These are phyloP conservation scores for Sebastes wilsoni DNA, from an alignment of 2,797 vertebrate species.

Conservation along the genomic window DNA sequence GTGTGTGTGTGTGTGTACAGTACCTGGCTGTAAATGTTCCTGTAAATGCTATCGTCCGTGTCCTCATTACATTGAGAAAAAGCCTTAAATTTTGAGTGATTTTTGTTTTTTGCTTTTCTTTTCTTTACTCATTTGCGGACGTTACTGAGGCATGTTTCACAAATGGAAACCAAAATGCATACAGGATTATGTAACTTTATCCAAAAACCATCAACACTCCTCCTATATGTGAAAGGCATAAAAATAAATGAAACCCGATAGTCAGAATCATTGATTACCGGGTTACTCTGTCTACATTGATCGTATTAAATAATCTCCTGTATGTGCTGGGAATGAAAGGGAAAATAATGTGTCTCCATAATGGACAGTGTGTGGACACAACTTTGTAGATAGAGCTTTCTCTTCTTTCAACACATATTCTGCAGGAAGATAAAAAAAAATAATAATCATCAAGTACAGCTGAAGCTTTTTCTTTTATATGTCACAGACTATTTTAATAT, in stretches of 20 bases:
- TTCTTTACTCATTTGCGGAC: conserved; percentile 56
- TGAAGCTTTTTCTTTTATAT: conserved; percentile 41
- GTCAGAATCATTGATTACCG: background rate
- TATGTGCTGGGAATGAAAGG: conserved; percentile 88
- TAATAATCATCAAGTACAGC: background rate
- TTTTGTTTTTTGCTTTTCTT: conserved; percentile 30
- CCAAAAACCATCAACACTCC: conserved; percentile 15
- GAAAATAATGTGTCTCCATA: conserved; percentile 66
- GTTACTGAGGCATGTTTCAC: conserved; percentile 52
- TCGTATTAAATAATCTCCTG: conserved; percentile 85
- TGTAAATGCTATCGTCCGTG: conserved; percentile 86
- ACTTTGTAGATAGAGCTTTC: conserved; percentile 56
- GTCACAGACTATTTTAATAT: conserved; percentile 59
- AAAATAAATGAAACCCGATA: conserved; percentile 11
- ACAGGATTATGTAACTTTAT: conserved; percentile 33
- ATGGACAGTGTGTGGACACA: conserved; percentile 45
- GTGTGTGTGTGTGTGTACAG: conserved; percentile 65
- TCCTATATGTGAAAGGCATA: conserved; percentile 1
- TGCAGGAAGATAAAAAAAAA: conserved; percentile 10
- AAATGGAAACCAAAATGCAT: conserved; percentile 59
- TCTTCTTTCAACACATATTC: conserved; percentile 42
- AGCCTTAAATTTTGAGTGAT: conserved; percentile 89
- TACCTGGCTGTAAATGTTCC: conserved; percentile 72
- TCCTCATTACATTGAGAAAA: conserved; percentile 91
- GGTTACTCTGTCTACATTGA: conserved; percentile 62